Evolutionary conservation across 2,888 invertebrate species (phyloP), one percentile per base, ranked within the genome.

Genomic region (Mythimna ferrago): DNA sequence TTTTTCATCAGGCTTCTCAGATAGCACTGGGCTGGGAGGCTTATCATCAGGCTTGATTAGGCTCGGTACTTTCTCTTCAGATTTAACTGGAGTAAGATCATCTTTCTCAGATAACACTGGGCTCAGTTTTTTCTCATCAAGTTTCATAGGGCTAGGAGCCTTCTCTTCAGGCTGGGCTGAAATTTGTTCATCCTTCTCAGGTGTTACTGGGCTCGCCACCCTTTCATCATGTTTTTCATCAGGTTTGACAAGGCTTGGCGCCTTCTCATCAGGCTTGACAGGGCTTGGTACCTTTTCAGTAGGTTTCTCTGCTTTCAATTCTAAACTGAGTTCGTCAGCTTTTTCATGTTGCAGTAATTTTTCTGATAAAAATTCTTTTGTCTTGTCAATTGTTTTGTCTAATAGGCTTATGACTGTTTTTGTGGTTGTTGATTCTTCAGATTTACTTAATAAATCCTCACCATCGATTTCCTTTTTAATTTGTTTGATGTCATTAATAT

Each of bases 401-500:
- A 66, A 38, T 35, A 56, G 32, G 11, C 11, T 32, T 32, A n/a
- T 5, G 26, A 51, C 6, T 14, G 5, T 57, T 69, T 72, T 26
- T n/a, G n/a, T 10, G 1, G 4, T 9, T 21, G 53, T 26, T 6
- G 7, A n/a, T 66, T 51, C 35, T 57, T 61, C n/a, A 56, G 60
- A 58, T 56, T 62, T 35, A 41, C 6, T 63, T 51, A 41, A 57
- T 60, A 14, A 60, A 48, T 66, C 44, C 64, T 87, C 87, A 87
- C 87, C 87, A 85, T 85, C 86, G 87, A 86, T 83, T 77, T 69
- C 6, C 61, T 71, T 62, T 16, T 64, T 21, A 44, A 21, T 65
- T 71, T 86, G 78, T 74, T 75, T 65, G 11, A 51, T 54, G 54
- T 80, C 57, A 58, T 78, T 71, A 76, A 86, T 86, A 90, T 91